Evolutionary conservation across 1,140 invertebrate genomes (phyloP).

Genomic region (Heliconius eleuchia): DNA sequence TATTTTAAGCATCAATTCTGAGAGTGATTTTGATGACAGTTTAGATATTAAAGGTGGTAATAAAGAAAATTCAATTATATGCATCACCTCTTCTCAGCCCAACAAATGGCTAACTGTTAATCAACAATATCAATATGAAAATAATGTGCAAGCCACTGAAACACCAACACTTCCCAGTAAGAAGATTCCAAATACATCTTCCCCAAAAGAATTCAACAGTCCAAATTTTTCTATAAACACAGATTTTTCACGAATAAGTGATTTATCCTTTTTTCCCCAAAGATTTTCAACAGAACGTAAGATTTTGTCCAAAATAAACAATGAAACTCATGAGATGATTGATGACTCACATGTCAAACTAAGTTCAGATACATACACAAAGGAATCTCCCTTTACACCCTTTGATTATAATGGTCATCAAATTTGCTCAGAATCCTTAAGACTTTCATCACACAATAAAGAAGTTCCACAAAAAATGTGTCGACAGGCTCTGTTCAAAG

Average conservation of each 20-base stretch:
- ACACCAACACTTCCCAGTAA: slow-evolving; percentile 57
- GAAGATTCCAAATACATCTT: slow-evolving; percentile 72
- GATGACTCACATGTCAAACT: slow-evolving; percentile 60
- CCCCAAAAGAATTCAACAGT: slow-evolving; percentile 72
- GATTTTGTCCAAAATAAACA: slow-evolving; percentile 58
- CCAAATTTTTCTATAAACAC: slow-evolving; percentile 76
- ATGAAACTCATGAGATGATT: slow-evolving; percentile 65
- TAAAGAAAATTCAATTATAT: slow-evolving; percentile 69
- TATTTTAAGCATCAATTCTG: slow-evolving; percentile 65
- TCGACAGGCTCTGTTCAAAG: slow-evolving; percentile 66
- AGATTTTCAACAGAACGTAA: slow-evolving; percentile 78
- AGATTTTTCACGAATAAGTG: slow-evolving; percentile 72
- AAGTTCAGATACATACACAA: slow-evolving; percentile 76
- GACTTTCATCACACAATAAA: slow-evolving; percentile 44
- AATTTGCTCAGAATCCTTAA: slow-evolving; percentile 38
- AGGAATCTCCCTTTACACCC: slow-evolving; percentile 72
- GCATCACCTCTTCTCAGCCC: slow-evolving; percentile 55
- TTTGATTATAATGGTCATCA: slow-evolving; percentile 48
- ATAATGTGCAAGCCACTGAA: slow-evolving; percentile 43
- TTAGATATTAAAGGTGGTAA: slow-evolving; percentile 57
- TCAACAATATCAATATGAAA: slow-evolving; percentile 45
- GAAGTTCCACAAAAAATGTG: slow-evolving; percentile 59
- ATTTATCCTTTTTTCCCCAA: slow-evolving; percentile 74
- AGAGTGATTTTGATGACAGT: slow-evolving; percentile 67
- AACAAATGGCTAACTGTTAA: slow-evolving; percentile 62